phyloP scores from a whole-genome alignment of 2,113 vertebrate species.

The Quiscalus mexicanus region DNA sequence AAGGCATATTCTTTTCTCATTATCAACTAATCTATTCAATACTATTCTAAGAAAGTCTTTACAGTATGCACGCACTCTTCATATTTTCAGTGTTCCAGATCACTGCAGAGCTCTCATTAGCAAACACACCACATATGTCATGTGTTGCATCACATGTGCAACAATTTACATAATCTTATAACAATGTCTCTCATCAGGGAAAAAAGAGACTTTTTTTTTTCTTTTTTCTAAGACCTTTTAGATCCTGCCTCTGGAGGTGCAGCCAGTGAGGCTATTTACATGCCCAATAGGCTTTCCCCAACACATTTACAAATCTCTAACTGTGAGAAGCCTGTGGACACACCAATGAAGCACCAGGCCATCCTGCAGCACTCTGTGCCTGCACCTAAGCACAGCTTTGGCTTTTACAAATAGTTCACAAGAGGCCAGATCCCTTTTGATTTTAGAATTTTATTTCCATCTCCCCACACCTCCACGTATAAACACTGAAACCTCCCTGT shows the following conservation, averaged over 20 bases:
- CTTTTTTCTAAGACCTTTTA: background rate
- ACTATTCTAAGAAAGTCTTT: background rate
- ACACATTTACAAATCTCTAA: background rate
- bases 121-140: background rate
- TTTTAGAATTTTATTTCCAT: constrained; percentile 59
- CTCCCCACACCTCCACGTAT: constrained; percentile 33
- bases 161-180: background rate
- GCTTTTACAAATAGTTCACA: constrained; percentile 42
- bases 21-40: background rate
- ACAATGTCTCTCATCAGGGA: background rate
- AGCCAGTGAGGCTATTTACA: background rate
- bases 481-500: background rate
- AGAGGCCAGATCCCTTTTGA: constrained; percentile 52
- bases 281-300: background rate
- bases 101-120: background rate
- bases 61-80: background rate
- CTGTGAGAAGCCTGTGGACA: background rate
- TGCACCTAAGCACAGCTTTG: background rate
- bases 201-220: background rate
- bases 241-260: background rate
- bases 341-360: background rate
- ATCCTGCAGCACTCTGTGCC: background rate
- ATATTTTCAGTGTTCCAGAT: background rate
- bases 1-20: background rate
- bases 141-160: background rate